Base-by-base conservation (phyloP, 1,140 invertebrate species). In the Nymphalis io region DNA sequence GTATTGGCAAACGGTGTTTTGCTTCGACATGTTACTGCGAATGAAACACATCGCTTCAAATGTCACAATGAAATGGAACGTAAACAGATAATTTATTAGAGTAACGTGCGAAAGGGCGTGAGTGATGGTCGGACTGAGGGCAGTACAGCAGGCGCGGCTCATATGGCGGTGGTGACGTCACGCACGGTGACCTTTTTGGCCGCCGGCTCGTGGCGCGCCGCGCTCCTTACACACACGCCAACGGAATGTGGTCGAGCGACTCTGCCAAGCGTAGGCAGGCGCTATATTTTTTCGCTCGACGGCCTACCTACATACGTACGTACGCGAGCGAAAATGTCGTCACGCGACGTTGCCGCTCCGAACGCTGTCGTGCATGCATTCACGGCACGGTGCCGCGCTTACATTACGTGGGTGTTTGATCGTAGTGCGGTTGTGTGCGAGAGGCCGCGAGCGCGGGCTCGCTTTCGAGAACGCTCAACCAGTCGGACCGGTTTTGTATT, bases 301-400 rank as follows among this genome's bases (percentile, higher is more conserved):
- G 85, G 83, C 87, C 85, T 92, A 88, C 88, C 88, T 91, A 91
- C 88, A 88, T 90, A 90, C 88, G 87, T 90, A 90, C 88, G 87
- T 91, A 88, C 85, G 84, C 85, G 87, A 91, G 88, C 91, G 91
- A 91, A 92, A 92, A 90, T 92, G 92, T 91, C 91, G 92, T 93
- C 92, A 92, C 87, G 89, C 91, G 89, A 84, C 81, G 91, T 92
- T 92, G 91, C 90, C 91, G 79, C 80, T 68, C 85, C 86, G 87
- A 61, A 51, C 74, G 75, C 70, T 76, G 76, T 84, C 83, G 88
- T 84, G 83, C 82, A 81, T 89, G 83, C 84, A 87, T 83, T 84
- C 80, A 84, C 81, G 77, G 81, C 72, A 73, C 77, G 62, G 74
- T 63, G 73, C 71, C 73, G 74, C 79, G 83, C 82, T 86, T 70